Evolutionary conservation across 2,888 invertebrate species (phyloP), one percentile per base, ranked within the genome.

Genomic region (Eupelmus urozonus): DNA sequence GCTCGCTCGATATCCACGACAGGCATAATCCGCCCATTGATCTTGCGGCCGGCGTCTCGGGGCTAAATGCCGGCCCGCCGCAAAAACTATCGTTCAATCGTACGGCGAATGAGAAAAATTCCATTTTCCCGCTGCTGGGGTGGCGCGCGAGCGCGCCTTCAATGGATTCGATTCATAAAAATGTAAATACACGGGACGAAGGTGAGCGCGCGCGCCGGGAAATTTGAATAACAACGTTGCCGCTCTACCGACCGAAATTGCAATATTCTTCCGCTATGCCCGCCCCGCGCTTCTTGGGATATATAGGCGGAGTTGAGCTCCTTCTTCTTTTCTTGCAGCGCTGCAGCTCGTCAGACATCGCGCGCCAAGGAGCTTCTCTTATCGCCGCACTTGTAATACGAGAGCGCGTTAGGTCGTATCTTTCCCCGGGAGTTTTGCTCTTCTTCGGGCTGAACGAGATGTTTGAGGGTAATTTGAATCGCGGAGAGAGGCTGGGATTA

Each of bases 381-480:
- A 74, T 72, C 71, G 78, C 57, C 59, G 77, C 67, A 81, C 80
- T 80, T 77, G 75, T 81, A 81, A 81, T 81, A 78, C 78, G 65
- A 57, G 45, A n/a, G n/a, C n/a, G 73, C 73, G 78, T 70, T 81
- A 76, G 75, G 66, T 49, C 66, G 60, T 77, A 77, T 77, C 77
- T 72, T 53, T 62, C 29, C 40, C 57, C 25, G 40, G 20, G 45
- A 18, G 20, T 7, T 9, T 0, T 27, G 69, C 27, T 59, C 59
- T 45, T 16, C 55, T 40, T 34, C 55, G 1, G 20, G 2, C 27
- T 27, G 25, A 25, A 11, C 57, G 57, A 5, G n/a, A n/a, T n/a
- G n/a, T n/a, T n/a, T n/a, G n/a, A n/a, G n/a, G n/a, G n/a, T n/a
- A n/a, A n/a, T n/a, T n/a, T n/a, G n/a, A n/a, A n/a, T n/a, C n/a